Percentiles rank a stretch among this genome's conserved stretches.
Evolutionary conservation across 2,888 invertebrate genomes (phyloP).

Genomic region (Andrena marginata): DNA sequence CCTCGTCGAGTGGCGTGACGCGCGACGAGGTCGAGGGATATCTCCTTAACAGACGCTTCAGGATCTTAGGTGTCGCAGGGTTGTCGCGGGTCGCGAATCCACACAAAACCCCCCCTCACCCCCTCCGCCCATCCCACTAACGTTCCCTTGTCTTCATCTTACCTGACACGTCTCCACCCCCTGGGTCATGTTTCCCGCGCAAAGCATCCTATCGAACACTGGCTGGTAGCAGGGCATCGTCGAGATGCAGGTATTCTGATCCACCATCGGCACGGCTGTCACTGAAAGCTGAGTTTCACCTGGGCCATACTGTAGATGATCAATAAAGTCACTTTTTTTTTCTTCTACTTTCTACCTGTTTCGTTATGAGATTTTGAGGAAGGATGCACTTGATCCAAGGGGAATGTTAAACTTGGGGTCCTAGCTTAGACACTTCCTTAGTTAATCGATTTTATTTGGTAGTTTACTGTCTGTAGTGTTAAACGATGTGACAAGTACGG

Average conservation of each 20-base stretch:
- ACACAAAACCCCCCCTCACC: conserved; percentile 7
- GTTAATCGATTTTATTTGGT: no score
- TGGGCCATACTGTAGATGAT: conserved; percentile 43
- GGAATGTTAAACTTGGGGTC: no score
- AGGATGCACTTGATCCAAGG: no score
- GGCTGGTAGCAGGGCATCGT: conserved; percentile 72
- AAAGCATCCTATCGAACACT: conserved; percentile 87
- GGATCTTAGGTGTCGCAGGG: conserved; percentile 51
- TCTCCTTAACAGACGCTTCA: conserved; percentile 42
- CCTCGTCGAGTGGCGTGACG: conserved; percentile 44
- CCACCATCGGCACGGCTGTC: conserved; percentile 58
- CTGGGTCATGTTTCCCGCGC: conserved; percentile 87
- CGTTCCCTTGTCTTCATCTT: conserved; percentile 62
- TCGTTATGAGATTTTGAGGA: not conserved
- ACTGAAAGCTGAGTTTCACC: conserved; percentile 42
- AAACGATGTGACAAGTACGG: no score
- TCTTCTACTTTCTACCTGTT: not conserved
- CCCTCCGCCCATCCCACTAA: not conserved
- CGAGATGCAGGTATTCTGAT: conserved; percentile 58
- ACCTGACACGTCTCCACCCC: conserved; percentile 88
- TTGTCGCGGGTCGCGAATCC: conserved; percentile 44
- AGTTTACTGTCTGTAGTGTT: no score
- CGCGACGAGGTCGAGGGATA: conserved; percentile 40
- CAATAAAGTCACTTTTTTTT: not conserved
- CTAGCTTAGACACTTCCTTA: no score